Base-by-base conservation (phyloP, 2,888 invertebrate species). In the Acanthopleura granulata region DNA sequence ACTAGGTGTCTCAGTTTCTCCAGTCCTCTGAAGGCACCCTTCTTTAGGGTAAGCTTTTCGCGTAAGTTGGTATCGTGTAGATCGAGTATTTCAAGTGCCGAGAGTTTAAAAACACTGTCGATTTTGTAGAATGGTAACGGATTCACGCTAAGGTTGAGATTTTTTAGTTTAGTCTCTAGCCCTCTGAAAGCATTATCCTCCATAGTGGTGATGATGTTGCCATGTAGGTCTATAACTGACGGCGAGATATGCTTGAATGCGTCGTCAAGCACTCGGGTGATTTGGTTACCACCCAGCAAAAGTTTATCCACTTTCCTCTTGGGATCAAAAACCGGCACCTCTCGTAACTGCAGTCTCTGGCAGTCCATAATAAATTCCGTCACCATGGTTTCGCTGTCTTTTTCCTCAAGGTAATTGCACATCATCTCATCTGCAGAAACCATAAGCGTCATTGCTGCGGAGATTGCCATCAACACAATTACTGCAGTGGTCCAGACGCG, bases 151-250 rank as follows among this genome's bases (percentile, higher is more conserved):
- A 71, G 71, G 25, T 49, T 71, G 3, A 71, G 25, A 27, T 3
- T 71, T 71, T 71, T 40, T n/a, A 71, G 15, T 15, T 27, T 29
- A 49, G 16, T 25, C 25, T 29, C 40, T 22, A 49, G 40, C n/a
- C 71, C 71, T 18, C 40, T 49, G 40, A 71, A 71, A 16, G 71
- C 71, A 49, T 40, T 71, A n/a, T 49, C 50, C 14, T 71, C 50
- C 14, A 71, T 16, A 6, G 15, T 49, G 25, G 40, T 22, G n/a
- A 71, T 71, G 3, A 22, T 71, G 40, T 71, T 71, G 3, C 40
- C 71, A n/a, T 49, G 40, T n/a, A 71, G 25, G 71, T 71, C 71
- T 16, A 71, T 71, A 22, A 18, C 25, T 49, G 18, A 22, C 16
- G 50, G 49, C 1, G 40, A 18, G 14, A 71, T 40, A 4, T 25